Evolutionary conservation across 2,888 invertebrate species (phyloP).

Genomic region (Branchipolynoe longqiensis): DNA sequence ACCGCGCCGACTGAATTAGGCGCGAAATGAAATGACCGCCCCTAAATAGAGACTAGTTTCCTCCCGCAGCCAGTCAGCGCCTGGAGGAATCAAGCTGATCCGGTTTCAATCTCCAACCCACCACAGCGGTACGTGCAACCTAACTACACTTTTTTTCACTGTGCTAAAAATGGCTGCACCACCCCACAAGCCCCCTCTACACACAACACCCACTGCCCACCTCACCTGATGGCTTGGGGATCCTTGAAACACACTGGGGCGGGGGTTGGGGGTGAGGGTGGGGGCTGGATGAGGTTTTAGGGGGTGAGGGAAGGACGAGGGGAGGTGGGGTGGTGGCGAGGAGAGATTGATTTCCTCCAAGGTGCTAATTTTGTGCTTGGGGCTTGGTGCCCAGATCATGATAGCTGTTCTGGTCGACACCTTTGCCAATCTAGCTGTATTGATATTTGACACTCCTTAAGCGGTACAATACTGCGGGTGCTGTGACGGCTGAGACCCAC

Average conservation of each 20-base stretch:
- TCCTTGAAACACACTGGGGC: neutral
- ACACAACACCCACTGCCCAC: no score
- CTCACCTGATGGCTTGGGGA: no score
- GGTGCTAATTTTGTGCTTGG: conserved; percentile 48
- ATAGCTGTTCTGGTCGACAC: conserved; percentile 45
- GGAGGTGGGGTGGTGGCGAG: neutral
- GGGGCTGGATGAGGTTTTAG: neutral
- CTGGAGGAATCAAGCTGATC: no score
- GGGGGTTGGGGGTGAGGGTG: neutral
- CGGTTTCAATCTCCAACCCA: neutral
- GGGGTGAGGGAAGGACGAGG: neutral
- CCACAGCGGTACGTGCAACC: neutral
- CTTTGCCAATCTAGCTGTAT: conserved; percentile 54
- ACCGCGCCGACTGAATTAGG: neutral
- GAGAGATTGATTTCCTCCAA: conserved; percentile 24
- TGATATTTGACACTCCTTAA: conserved; percentile 43
- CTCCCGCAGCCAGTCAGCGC: no score
- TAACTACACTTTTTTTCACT: conserved; percentile 14
- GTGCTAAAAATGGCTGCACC: no score
- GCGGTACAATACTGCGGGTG: conserved; percentile 19
- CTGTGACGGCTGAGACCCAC: conserved; percentile 4
- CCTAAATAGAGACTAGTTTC: neutral
- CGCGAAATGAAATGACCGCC: conserved; percentile 18
- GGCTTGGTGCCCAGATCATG: conserved; percentile 27
- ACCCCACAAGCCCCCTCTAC: no score